Percentiles rank a stretch among this genome's conserved stretches.
phyloP scores from a whole-genome alignment of 2,888 invertebrate genomes.

The Eurytoma californica region DNA sequence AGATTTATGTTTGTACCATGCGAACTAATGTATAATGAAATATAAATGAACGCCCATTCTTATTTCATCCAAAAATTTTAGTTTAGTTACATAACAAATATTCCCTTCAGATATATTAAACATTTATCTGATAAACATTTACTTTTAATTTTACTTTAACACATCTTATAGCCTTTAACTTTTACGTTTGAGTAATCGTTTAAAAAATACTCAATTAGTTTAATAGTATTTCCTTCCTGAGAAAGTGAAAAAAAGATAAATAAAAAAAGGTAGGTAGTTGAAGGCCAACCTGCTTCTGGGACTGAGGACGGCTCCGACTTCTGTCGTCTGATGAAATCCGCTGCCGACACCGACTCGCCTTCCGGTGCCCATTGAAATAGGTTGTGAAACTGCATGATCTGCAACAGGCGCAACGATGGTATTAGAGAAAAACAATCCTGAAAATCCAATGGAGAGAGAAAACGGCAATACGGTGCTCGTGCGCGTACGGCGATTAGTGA shows the following conservation, averaged over 20 bases:
- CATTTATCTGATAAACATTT: too few relatives aligned
- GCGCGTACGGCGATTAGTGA: background rate
- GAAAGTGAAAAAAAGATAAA: background rate
- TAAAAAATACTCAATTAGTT: background rate
- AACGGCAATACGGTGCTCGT: background rate
- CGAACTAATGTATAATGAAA: too few relatives aligned
- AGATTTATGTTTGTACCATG: constrained; percentile 6
- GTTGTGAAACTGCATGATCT: constrained; percentile 83
- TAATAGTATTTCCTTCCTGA: constrained; percentile 5
- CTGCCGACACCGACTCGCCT: constrained; percentile 80
- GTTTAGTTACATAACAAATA: background rate
- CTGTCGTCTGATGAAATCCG: constrained; percentile 73
- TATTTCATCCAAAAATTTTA: background rate
- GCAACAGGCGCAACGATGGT: constrained; percentile 64
- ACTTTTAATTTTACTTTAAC: background rate
- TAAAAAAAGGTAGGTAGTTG: background rate
- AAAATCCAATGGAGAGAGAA: background rate
- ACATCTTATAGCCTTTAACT: background rate
- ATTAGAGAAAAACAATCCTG: constrained; percentile 9
- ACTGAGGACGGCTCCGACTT: constrained; percentile 73
- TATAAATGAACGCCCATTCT: too few relatives aligned
- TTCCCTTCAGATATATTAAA: background rate
- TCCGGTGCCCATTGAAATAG: constrained; percentile 86
- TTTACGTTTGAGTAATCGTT: background rate
- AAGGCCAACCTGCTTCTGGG: constrained; percentile 72